A percentile compares a stretch with the other conserved stretches of the same genome.
Conservation (phyloP, 2,797 vertebrate species). For the Myotis pilosus region DNA sequence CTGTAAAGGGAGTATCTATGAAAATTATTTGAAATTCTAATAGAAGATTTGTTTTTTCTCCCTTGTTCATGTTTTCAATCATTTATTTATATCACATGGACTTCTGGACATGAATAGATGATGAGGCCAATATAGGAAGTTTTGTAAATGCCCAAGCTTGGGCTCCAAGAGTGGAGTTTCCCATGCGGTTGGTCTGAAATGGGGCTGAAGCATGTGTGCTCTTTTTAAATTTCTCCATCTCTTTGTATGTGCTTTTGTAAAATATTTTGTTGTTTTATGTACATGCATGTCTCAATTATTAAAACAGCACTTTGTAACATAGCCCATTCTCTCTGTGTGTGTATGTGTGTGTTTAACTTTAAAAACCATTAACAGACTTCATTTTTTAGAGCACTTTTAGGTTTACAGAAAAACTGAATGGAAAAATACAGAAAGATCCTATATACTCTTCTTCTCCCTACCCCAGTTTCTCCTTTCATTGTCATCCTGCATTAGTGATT, state of each 20-base stretch:
- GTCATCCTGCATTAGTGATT: neutral
- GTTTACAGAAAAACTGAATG: neutral
- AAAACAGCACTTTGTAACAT: neutral
- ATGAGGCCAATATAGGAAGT: neutral
- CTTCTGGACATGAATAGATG: neutral
- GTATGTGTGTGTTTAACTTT: neutral
- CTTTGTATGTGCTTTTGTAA: neutral
- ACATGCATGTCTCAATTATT: neutral
- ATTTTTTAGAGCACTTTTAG: neutral
- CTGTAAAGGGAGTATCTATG: neutral
- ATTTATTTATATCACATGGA: neutral
- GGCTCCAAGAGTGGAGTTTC: neutral
- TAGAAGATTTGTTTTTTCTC: neutral
- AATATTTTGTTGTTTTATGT: neutral
- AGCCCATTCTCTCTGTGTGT: neutral
- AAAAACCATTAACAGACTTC: neutral
- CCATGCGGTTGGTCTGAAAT: neutral
- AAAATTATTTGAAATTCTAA: neutral
- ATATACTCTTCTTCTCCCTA: neutral
- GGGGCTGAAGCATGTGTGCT: neutral
- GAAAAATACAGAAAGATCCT: neutral
- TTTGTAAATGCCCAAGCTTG: neutral
- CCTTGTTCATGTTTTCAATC: neutral
- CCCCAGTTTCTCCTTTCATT: neutral
- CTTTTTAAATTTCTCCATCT: slow-evolving; percentile 1